These are phyloP conservation scores for Carcinoscorpius rotundicauda DNA, from an alignment of 1,140 invertebrate species.

Conservation along the genomic window DNA sequence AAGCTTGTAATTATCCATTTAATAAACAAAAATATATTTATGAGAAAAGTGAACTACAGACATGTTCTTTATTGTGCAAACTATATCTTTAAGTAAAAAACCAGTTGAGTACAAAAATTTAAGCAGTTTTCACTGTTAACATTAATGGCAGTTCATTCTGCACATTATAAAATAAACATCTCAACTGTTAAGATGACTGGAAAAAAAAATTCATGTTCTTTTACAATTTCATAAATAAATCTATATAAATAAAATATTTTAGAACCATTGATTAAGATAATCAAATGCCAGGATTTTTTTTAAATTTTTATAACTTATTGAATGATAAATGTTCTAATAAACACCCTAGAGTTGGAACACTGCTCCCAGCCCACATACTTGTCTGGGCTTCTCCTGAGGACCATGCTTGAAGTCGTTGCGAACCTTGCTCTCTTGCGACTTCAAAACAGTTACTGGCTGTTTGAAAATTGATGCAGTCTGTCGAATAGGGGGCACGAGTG, in stretches of 20 bases:
- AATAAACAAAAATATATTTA: too few relatives aligned
- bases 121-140: too few relatives aligned
- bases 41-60: too few relatives aligned
- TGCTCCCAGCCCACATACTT: constrained; percentile 39
- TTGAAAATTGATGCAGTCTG: constrained; percentile 98
- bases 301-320: background rate
- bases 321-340: constrained; percentile 7
- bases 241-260: background rate
- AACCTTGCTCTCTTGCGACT: constrained; percentile 46
- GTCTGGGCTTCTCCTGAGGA: constrained; percentile 81
- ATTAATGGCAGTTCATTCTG: too few relatives aligned
- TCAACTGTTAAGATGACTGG: constrained; percentile 44
- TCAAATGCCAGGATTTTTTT: background rate
- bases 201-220: constrained; percentile 20
- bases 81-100: too few relatives aligned
- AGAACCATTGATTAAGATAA: background rate
- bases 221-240: background rate
- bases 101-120: too few relatives aligned
- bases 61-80: too few relatives aligned
- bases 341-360: background rate
- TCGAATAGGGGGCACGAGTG: constrained; percentile 82
- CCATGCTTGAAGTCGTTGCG: constrained; percentile 82
- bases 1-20: too few relatives aligned
- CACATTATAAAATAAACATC: too few relatives aligned
- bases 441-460: constrained; percentile 91